These are phyloP conservation scores for Phaenicophaeus curvirostris DNA, from an alignment of 2,797 vertebrate genomes.

Conservation along the genomic window DNA sequence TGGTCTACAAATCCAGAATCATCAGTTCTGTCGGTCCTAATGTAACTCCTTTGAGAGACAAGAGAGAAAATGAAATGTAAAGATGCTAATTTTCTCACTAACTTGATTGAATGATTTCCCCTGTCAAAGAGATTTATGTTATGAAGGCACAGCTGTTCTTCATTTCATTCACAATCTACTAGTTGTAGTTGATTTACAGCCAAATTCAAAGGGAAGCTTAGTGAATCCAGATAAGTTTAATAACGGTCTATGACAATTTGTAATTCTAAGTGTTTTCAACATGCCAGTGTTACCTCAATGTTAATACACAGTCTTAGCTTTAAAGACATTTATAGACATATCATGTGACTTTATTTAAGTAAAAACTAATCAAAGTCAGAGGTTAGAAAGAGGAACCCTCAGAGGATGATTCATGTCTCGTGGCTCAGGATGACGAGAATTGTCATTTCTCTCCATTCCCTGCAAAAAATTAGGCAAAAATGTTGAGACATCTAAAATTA, in stretches of 20 bases:
- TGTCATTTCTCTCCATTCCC: background rate
- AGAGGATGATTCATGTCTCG: background rate
- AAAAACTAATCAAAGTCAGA: background rate
- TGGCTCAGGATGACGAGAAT: background rate
- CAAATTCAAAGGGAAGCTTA: slow-evolving; percentile 11
- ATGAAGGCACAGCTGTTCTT: slow-evolving; percentile 38
- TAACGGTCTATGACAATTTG: background rate
- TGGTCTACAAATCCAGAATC: background rate
- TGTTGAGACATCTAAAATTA: background rate
- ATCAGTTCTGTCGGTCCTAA: slow-evolving; percentile 37
- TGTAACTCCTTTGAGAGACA: slow-evolving; percentile 5
- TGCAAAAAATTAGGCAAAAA: background rate
- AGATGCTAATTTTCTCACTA: slow-evolving; percentile 59
- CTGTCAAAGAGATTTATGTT: slow-evolving; percentile 47
- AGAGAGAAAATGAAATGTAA: slow-evolving; percentile 11
- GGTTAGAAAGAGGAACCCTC: background rate
- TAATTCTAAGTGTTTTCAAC: background rate
- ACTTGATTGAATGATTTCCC: slow-evolving; percentile 37
- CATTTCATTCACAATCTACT: slow-evolving; percentile 46
- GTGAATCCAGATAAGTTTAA: background rate
- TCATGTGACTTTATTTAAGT: background rate
- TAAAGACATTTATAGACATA: background rate
- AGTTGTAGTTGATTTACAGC: background rate
- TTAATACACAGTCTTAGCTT: background rate
- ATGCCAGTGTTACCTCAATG: background rate